These are phyloP conservation scores for Idaea dimidiata DNA, from an alignment of 2,888 invertebrate genomes.

Conservation along the genomic window DNA sequence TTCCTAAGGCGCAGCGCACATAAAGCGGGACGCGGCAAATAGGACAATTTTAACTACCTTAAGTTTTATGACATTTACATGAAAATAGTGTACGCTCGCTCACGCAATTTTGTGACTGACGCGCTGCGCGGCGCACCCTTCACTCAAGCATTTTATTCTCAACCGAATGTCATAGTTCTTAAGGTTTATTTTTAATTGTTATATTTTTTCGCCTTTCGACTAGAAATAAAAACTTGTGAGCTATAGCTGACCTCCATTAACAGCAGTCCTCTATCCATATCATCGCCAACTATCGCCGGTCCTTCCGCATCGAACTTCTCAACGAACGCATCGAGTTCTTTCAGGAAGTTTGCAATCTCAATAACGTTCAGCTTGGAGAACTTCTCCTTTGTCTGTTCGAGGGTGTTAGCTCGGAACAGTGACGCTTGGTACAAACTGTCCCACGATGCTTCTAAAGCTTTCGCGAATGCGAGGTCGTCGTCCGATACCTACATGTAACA, in stretches of 20 bases:
- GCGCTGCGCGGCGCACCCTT: no score
- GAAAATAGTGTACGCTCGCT: no score
- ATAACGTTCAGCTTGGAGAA: constrained; percentile 90
- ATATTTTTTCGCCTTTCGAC: no score
- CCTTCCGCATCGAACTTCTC: constrained; percentile 88
- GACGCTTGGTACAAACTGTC: constrained; percentile 84
- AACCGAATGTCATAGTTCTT: no score
- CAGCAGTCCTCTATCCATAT: constrained; percentile 86
- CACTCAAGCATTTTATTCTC: no score
- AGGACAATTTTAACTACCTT: no score
- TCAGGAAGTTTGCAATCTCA: constrained; percentile 86
- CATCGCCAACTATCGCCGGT: constrained; percentile 88
- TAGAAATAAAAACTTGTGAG: neutral
- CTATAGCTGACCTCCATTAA: constrained; percentile 85
- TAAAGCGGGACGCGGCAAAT: no score
- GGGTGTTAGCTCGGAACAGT: constrained; percentile 84
- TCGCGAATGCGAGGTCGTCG: constrained; percentile 79
- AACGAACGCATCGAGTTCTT: constrained; percentile 84
- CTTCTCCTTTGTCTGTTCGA: constrained; percentile 91
- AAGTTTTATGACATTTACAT: no score
- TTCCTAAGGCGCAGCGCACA: no score
- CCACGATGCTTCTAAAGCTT: constrained; percentile 85
- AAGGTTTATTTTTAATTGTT: no score
- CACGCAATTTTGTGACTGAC: no score
- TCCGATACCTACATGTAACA: constrained; percentile 58